Percentiles rank a stretch among this genome's conserved stretches.
Evolutionary conservation across 2,113 vertebrate genomes (phyloP).

Genomic region (Pedetes capensis): DNA sequence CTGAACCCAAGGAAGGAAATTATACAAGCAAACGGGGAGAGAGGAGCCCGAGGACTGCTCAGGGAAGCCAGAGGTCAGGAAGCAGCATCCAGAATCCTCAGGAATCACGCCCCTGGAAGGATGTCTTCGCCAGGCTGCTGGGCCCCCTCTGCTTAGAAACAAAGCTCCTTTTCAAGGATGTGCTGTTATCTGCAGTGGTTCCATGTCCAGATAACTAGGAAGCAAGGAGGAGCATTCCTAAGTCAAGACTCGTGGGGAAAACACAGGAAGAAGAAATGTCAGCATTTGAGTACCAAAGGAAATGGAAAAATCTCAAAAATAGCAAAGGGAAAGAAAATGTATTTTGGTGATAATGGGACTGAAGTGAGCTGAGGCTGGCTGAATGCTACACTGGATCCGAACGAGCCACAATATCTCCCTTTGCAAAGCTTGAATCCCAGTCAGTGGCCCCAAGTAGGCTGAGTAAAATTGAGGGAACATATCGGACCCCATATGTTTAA

Average conservation of each 20-base stretch:
- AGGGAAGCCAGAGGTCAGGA: background rate
- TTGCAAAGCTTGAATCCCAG: conserved; percentile 26
- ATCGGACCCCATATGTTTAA: conserved; percentile 31
- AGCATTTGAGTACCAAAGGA: background rate
- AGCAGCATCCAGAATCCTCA: background rate
- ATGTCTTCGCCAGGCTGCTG: background rate
- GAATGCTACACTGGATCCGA: background rate
- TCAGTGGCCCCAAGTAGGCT: background rate
- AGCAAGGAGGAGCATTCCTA: conserved; percentile 11
- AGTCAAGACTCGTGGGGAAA: conserved; percentile 1
- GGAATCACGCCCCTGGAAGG: background rate
- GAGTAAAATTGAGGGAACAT: background rate
- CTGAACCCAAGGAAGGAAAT: background rate
- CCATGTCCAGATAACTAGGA: conserved; percentile 8
- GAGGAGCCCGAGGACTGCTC: background rate
- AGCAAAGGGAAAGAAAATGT: conserved; percentile 4
- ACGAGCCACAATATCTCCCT: background rate
- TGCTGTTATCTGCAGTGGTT: background rate
- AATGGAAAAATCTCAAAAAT: conserved; percentile 42
- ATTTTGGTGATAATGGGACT: background rate
- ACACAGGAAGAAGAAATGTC: conserved; percentile 48
- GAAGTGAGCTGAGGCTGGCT: background rate
- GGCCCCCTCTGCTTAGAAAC: background rate
- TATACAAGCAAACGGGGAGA: background rate
- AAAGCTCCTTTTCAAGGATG: background rate